Evolutionary conservation across 2,888 invertebrate genomes (phyloP).

Genomic region (Coleophora deauratella): DNA sequence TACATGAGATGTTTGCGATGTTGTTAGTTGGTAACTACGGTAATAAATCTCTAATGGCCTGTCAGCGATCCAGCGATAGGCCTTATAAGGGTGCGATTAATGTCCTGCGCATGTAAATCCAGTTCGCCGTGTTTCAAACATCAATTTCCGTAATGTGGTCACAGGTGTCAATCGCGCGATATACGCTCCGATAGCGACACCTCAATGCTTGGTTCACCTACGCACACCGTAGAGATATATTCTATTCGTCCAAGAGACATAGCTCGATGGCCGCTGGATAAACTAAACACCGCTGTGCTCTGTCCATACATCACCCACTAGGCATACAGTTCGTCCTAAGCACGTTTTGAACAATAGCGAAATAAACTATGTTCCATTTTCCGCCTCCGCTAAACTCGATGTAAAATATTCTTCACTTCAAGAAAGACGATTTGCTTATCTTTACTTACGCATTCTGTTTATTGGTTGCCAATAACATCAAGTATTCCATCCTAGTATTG

Average conservation of each 20-base stretch:
- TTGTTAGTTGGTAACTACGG: constrained; percentile 6
- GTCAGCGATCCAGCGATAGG: constrained; percentile 11
- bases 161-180: constrained; percentile 26
- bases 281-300: constrained; percentile 17
- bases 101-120: constrained; percentile 12
- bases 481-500: constrained; percentile 3
- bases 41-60: constrained; percentile 7
- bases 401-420: constrained; percentile 30
- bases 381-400: constrained; percentile 39
- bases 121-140: constrained; percentile 13
- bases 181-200: constrained; percentile 24
- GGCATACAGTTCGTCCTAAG: constrained; percentile 39
- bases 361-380: constrained; percentile 54
- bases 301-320: constrained; percentile 12
- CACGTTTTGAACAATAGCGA: constrained; percentile 55
- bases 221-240: constrained; percentile 37
- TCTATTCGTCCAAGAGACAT: constrained; percentile 31
- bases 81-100: constrained; percentile 13
- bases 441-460: constrained; percentile 23
- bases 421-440: constrained; percentile 28
- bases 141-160: constrained; percentile 17
- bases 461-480: constrained; percentile 25
- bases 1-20: not conserved
- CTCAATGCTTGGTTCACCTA: constrained; percentile 29
- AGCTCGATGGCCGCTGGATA: constrained; percentile 40